Conservation (phyloP, 53 echinoderm and acorn worm genomes). For the Holothuria leucospilota region DNA sequence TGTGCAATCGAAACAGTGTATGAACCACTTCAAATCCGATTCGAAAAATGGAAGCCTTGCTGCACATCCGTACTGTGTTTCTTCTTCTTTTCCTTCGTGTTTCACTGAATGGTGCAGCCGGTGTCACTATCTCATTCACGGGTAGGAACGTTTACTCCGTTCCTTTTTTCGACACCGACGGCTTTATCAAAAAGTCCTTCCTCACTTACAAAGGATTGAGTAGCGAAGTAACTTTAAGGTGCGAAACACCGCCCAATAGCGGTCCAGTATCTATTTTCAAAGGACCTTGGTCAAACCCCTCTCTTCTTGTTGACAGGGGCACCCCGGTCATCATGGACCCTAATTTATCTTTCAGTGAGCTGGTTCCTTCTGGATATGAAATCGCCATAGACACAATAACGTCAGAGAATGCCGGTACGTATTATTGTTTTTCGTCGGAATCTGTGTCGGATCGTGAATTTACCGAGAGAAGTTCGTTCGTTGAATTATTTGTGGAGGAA, state of each 20-base stretch:
- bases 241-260: background rate
- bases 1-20: too few species aligned
- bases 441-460: background rate
- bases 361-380: background rate
- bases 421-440: constrained; percentile 21
- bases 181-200: background rate
- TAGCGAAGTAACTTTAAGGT: background rate
- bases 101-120: too few species aligned
- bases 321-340: background rate
- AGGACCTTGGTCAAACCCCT: constrained; percentile 24
- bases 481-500: constrained; percentile 1
- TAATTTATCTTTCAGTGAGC: constrained; percentile 5
- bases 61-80: too few species aligned
- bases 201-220: background rate
- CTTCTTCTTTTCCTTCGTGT: too few species aligned
- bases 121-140: background rate
- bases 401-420: constrained; percentile 20
- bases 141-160: background rate
- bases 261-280: background rate
- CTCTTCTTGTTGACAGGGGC: background rate
- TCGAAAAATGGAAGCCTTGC: too few species aligned
- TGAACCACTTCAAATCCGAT: too few species aligned
- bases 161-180: background rate
- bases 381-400: background rate
- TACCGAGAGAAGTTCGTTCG: background rate